phyloP scores from a whole-genome alignment of 2,113 vertebrate species.

The Herpailurus yagouaroundi region DNA sequence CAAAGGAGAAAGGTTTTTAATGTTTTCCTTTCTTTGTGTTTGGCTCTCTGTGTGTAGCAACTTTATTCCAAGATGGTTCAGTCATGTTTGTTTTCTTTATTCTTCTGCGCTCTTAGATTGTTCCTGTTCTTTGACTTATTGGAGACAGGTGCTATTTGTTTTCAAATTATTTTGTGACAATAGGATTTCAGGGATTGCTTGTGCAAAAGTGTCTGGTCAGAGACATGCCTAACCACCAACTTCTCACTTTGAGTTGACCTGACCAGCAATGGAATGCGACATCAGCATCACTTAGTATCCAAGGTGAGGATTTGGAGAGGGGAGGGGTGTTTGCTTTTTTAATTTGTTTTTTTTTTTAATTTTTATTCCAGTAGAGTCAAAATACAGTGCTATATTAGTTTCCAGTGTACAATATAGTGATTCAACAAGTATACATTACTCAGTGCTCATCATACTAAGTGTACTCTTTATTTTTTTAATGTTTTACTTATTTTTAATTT shows the following conservation, averaged over 20 bases:
- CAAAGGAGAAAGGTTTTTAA: not conserved
- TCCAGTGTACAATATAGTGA: not conserved
- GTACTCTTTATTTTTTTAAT: not conserved
- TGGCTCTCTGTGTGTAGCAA: not conserved
- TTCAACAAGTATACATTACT: not conserved
- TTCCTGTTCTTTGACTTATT: not conserved
- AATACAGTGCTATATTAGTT: not conserved
- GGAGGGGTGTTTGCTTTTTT: not conserved
- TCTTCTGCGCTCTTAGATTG: not conserved
- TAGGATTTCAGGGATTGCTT: not conserved
- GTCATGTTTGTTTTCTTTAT: not conserved
- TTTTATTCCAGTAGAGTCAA: not conserved
- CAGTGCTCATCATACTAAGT: not conserved
- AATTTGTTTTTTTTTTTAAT: not conserved
- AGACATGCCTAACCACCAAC: not conserved
- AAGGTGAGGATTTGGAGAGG: not conserved
- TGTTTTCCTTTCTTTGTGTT: not conserved
- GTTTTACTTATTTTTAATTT: too few species aligned
- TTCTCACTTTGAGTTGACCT: not conserved
- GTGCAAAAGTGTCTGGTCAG: not conserved
- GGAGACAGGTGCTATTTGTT: not conserved
- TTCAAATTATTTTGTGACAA: not conserved
- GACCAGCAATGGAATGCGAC: not conserved
- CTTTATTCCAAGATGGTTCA: not conserved
- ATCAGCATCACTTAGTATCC: not conserved